A percentile compares a stretch with the other conserved stretches of the same genome.
Conservation (phyloP, 2,888 invertebrate genomes). For the Apotomis turbidana region DNA sequence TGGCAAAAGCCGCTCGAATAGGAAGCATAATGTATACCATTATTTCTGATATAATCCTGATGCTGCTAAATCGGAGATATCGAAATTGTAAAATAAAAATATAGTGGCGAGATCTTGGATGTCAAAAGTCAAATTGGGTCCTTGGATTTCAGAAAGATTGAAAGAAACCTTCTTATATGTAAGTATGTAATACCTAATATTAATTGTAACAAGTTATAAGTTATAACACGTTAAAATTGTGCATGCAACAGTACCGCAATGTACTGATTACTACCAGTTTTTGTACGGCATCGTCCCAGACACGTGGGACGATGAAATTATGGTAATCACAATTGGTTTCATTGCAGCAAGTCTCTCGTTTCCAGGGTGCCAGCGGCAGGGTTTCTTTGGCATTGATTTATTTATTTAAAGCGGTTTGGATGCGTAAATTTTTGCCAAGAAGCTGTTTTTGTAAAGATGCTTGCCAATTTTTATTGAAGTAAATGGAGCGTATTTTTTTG, state of each 20-base stretch:
- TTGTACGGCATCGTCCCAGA: slow-evolving; percentile 72
- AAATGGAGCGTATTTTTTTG: too few relatives aligned
- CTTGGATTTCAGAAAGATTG: too few relatives aligned
- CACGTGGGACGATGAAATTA: slow-evolving; percentile 82
- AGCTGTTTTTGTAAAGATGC: not conserved
- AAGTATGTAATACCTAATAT: not conserved
- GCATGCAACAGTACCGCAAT: slow-evolving; percentile 58
- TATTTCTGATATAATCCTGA: too few relatives aligned
- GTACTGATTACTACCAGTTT: slow-evolving; percentile 80
- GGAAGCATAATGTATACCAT: too few relatives aligned
- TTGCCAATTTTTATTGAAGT: too few relatives aligned
- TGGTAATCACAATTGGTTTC: slow-evolving; percentile 79
- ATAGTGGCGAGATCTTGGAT: too few relatives aligned
- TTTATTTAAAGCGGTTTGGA: slow-evolving; percentile 14
- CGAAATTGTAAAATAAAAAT: too few relatives aligned
- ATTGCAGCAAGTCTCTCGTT: slow-evolving; percentile 63
- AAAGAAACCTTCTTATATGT: too few relatives aligned
- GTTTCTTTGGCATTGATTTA: slow-evolving; percentile 41
- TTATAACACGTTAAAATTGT: slow-evolving; percentile 47
- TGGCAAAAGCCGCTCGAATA: too few relatives aligned
- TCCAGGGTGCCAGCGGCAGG: slow-evolving; percentile 61
- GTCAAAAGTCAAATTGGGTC: too few relatives aligned
- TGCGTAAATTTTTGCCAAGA: not conserved
- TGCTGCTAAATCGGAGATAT: too few relatives aligned
- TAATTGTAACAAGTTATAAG: not conserved